These are phyloP conservation scores for Beaufortia kweichowensis DNA, from an alignment of 2,113 vertebrate genomes.

Conservation along the genomic window DNA sequence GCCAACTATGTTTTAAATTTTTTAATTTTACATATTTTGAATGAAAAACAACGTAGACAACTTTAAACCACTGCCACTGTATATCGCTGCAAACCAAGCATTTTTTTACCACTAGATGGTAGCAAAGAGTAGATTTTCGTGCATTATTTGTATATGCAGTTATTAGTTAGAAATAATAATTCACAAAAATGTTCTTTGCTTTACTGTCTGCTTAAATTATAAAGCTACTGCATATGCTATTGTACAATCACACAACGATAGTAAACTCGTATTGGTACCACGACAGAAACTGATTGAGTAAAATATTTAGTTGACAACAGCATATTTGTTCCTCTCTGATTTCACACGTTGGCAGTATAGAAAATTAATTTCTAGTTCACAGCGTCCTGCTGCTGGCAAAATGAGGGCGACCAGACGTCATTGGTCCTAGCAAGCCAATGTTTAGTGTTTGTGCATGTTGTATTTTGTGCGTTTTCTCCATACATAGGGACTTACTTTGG, in stretches of 20 bases:
- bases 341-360: not conserved
- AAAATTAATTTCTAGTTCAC: slow-evolving; percentile 1
- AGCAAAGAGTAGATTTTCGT: not conserved
- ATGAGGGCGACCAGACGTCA: slow-evolving; percentile 20
- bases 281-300: not conserved
- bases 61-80: too few species aligned
- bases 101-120: slow-evolving; percentile 14
- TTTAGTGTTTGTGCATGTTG: slow-evolving; percentile 7
- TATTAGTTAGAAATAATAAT: not conserved
- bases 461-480: not conserved
- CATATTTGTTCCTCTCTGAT: not conserved
- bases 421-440: not conserved
- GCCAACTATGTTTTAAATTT: too few species aligned
- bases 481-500: not conserved
- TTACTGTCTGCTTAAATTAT: not conserved
- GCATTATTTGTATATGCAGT: not conserved
- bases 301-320: not conserved
- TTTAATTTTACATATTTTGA: too few species aligned
- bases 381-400: not conserved
- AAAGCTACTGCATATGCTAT: not conserved
- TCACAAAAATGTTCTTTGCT: not conserved
- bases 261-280: not conserved
- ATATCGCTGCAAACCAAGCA: too few species aligned
- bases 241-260: not conserved
- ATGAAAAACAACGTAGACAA: too few species aligned